A percentile compares a stretch with the other conserved stretches of the same genome.
Evolutionary conservation across 2,888 invertebrate species (phyloP).

Genomic region (Drosophila putrida): DNA sequence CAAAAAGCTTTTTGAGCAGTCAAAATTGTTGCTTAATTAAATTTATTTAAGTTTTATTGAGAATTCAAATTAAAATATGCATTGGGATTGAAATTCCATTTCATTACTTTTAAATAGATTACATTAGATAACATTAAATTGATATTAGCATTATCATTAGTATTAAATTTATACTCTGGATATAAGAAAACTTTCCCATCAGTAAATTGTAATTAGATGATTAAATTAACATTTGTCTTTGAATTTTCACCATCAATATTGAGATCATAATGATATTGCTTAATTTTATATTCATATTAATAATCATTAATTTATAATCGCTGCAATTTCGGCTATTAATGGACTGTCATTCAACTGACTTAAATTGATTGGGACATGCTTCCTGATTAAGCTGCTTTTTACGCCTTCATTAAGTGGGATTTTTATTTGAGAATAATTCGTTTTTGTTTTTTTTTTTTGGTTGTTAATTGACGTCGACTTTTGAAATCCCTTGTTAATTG

Average conservation of each 20-base stretch:
- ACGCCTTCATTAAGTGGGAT: not conserved
- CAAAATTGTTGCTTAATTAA: not conserved
- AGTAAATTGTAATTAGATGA: not conserved
- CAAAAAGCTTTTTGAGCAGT: not conserved
- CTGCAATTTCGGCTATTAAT: not conserved
- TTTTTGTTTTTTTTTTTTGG: constrained; percentile 1
- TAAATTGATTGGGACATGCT: not conserved
- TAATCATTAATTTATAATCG: not conserved
- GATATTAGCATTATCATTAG: not conserved
- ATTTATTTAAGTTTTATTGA: no score
- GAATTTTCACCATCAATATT: not conserved
- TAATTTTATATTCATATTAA: not conserved
- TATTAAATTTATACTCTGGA: not conserved
- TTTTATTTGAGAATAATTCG: not conserved
- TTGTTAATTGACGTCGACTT: not conserved
- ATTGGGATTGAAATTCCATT: not conserved
- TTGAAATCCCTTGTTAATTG: not conserved
- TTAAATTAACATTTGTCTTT: not conserved
- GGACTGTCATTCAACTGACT: not conserved
- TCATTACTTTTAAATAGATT: no score
- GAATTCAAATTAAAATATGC: not conserved
- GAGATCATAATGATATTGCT: not conserved
- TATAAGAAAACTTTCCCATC: not conserved
- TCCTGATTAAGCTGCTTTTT: constrained; percentile 4
- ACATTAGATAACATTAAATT: not conserved